phyloP scores from a whole-genome alignment of 2,113 vertebrate genomes.

The Charina bottae region DNA sequence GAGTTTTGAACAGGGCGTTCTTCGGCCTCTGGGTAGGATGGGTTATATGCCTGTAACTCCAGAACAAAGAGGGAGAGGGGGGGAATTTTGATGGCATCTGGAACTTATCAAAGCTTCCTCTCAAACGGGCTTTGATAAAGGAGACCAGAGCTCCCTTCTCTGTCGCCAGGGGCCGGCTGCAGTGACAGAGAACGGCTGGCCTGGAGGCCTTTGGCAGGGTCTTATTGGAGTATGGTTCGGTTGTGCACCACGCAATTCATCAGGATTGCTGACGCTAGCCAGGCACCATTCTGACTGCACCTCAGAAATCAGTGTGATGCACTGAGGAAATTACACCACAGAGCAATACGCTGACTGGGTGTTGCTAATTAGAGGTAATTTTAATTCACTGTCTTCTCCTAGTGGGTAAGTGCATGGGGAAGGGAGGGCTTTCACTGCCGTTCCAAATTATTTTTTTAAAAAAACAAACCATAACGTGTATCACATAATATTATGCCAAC shows the following conservation, averaged over 20 bases:
- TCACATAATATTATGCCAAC: background rate
- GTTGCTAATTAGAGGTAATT: background rate
- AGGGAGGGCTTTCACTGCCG: background rate
- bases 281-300: background rate
- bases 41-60: constrained; percentile 40
- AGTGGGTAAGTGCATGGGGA: background rate
- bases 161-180: background rate
- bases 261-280: accelerated
- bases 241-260: accelerated
- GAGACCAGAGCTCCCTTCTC: constrained; percentile 40
- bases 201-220: constrained; percentile 29
- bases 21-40: background rate
- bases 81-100: constrained; percentile 32
- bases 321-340: background rate
- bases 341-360: background rate
- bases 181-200: constrained; percentile 29
- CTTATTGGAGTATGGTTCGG: background rate
- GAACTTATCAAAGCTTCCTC: constrained; percentile 55
- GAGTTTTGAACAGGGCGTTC: background rate
- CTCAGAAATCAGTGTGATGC: background rate
- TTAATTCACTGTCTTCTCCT: background rate
- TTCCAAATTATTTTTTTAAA: background rate
- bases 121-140: constrained; percentile 58
- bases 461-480: background rate
- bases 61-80: background rate